These are phyloP conservation scores for Clangula hyemalis DNA, from an alignment of 2,797 vertebrate species.

Conservation along the genomic window DNA sequence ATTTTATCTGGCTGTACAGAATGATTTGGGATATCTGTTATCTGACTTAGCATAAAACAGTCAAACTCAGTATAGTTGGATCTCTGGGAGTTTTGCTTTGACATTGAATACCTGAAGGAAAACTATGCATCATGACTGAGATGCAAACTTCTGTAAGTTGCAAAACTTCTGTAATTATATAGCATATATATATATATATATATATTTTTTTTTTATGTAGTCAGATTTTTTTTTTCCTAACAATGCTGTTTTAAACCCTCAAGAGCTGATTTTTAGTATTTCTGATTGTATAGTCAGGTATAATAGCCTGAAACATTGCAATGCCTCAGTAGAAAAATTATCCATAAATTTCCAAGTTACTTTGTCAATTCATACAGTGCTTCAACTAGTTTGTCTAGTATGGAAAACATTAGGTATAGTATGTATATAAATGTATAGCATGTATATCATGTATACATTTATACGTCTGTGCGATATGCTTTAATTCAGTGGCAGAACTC, in stretches of 20 bases:
- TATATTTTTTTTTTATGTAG: background rate
- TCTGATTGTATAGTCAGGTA: background rate
- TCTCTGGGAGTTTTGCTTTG: background rate
- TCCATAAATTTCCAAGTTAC: background rate
- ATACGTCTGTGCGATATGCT: background rate
- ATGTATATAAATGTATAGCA: no score
- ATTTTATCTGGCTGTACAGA: background rate
- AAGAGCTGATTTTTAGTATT: background rate
- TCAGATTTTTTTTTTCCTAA: background rate
- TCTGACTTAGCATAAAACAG: background rate
- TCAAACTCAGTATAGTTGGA: background rate
- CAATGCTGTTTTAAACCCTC: background rate
- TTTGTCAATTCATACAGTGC: background rate
- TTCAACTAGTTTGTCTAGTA: background rate
- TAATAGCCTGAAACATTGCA: background rate
- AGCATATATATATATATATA: no score
- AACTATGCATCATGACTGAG: background rate
- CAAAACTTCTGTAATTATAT: background rate
- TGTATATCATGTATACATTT: background rate
- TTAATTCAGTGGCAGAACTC: background rate
- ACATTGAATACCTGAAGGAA: background rate
- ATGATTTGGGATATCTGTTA: background rate
- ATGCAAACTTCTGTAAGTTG: background rate
- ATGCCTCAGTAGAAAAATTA: background rate
- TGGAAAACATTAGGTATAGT: background rate